phyloP scores from a whole-genome alignment of 2,888 invertebrate species.

The Hemaris fuciformis region DNA sequence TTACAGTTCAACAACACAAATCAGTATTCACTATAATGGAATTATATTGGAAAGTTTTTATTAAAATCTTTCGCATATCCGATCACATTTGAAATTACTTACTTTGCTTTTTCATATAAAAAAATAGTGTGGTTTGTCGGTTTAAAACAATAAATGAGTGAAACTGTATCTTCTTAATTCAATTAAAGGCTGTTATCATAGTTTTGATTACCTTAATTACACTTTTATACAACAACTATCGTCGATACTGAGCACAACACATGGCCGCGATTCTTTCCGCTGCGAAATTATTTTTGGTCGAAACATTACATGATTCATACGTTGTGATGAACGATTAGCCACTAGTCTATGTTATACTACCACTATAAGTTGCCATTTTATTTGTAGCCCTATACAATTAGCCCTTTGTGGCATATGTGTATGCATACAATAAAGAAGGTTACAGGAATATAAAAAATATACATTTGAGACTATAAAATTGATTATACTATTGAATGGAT shows the following conservation, averaged over 20 bases:
- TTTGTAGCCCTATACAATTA: constrained; percentile 47
- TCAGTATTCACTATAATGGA: no score
- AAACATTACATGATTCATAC: constrained; percentile 25
- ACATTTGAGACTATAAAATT: background rate
- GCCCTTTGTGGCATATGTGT: constrained; percentile 26
- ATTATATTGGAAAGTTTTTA: no score
- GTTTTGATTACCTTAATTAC: constrained; percentile 18
- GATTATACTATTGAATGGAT: background rate
- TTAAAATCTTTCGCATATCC: no score
- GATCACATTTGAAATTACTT: no score
- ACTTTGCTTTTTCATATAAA: no score
- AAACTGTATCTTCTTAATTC: no score
- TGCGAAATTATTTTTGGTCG: constrained; percentile 59
- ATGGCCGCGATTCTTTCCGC: constrained; percentile 32
- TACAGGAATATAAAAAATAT: background rate
- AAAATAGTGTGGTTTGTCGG: no score
- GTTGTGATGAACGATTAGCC: constrained; percentile 20
- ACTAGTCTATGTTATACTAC: constrained; percentile 49
- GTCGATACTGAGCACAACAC: constrained; percentile 15
- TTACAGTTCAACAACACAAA: no score
- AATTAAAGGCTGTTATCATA: no score
- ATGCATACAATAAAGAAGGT: constrained; percentile 30
- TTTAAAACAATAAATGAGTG: no score
- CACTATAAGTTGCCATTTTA: constrained; percentile 44
- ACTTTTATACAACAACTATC: constrained; percentile 20